A percentile compares a stretch with the other conserved stretches of the same genome.
phyloP scores from a whole-genome alignment of 2,888 invertebrate genomes.

The Eutolmus rufibarbis region DNA sequence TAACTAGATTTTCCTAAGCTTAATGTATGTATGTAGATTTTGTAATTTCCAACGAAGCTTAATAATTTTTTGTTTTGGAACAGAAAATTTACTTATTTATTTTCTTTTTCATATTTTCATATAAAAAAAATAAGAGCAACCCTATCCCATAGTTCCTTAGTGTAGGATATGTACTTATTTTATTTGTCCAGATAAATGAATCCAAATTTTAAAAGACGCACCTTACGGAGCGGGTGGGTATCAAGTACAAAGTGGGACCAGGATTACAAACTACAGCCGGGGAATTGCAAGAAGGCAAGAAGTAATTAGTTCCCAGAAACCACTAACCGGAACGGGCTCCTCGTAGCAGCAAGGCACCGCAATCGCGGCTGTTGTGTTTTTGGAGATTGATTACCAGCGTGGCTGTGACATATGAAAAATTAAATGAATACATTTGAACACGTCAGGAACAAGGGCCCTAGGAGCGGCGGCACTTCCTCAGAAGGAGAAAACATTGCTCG shows the following conservation, averaged over 20 bases:
- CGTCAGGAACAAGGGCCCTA: not conserved
- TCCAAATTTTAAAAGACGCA: not conserved
- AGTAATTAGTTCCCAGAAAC: not conserved
- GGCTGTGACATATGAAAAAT: constrained; percentile 9
- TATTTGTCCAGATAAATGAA: not conserved
- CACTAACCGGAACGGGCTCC: not conserved
- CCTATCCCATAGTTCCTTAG: too few species aligned
- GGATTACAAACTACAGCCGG: not conserved
- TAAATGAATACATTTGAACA: constrained; percentile 17
- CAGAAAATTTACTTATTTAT: too few species aligned
- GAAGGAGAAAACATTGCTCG: not conserved
- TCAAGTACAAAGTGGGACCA: not conserved
- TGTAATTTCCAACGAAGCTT: too few species aligned
- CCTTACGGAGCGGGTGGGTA: not conserved
- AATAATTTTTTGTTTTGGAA: too few species aligned
- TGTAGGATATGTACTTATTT: too few species aligned
- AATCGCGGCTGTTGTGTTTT: not conserved
- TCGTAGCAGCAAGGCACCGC: not conserved
- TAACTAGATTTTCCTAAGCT: too few species aligned
- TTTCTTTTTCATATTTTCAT: too few species aligned
- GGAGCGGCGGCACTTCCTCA: not conserved
- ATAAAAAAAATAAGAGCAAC: too few species aligned
- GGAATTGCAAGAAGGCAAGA: not conserved
- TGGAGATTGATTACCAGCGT: not conserved
- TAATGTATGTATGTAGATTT: too few species aligned